phyloP scores from a whole-genome alignment of 1,140 invertebrate genomes.

The Mycetomoellerius zeteki region DNA sequence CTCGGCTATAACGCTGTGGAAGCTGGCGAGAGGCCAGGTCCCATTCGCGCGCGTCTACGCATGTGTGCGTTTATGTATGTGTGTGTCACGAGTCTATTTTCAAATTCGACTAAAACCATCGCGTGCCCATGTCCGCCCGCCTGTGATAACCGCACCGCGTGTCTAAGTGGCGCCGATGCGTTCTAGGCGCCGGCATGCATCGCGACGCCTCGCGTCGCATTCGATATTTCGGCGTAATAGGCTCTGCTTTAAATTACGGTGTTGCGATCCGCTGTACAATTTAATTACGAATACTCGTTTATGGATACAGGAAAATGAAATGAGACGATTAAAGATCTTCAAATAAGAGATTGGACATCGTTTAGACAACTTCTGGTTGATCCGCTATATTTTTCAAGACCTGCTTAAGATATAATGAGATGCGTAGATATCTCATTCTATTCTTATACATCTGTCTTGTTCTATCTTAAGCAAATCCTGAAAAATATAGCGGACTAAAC shows the following conservation, averaged over 20 bases:
- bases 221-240: conserved; percentile 13
- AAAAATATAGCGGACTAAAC: no score
- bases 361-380: no score
- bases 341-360: no score
- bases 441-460: no score
- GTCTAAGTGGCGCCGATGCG: conserved; percentile 43
- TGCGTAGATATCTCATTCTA: no score
- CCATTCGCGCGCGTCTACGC: neutral
- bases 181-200: conserved; percentile 29
- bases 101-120: conserved; percentile 64
- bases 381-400: no score
- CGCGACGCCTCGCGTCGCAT: conserved; percentile 14
- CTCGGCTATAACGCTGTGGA: conserved; percentile 35
- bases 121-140: conserved; percentile 36
- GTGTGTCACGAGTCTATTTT: conserved; percentile 65
- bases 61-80: neutral
- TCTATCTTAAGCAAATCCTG: no score
- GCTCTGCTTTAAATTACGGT: neutral
- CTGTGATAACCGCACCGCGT: conserved; percentile 40
- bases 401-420: no score
- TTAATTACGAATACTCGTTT: neutral
- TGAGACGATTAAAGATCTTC: neutral
- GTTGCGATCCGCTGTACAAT: neutral
- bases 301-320: neutral
- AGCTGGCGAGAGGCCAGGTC: conserved; percentile 56